Evolutionary conservation across 2,888 invertebrate species (phyloP).

Genomic region (Ephialtes manifestator): DNA sequence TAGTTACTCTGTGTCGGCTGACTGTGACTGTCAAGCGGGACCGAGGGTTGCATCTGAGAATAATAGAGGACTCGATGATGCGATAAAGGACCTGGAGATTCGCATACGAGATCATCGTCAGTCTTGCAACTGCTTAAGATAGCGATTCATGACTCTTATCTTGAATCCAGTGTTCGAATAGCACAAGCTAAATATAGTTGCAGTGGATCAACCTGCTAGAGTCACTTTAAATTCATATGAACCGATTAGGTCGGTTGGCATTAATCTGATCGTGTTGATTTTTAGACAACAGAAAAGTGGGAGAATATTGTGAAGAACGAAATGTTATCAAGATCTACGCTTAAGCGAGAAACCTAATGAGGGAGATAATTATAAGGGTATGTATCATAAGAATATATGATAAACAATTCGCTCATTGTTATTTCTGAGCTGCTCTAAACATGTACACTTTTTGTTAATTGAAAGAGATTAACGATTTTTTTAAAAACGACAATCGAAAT

Average conservation of each 20-base stretch:
- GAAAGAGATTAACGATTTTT: no score
- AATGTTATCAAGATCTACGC: not conserved
- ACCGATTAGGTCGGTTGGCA: not conserved
- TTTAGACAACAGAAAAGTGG: not conserved
- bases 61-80: slow-evolving; percentile 46
- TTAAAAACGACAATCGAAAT: no score
- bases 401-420: no score
- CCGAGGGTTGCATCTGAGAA: slow-evolving; percentile 42
- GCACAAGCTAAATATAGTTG: not conserved
- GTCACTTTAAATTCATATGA: not conserved
- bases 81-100: slow-evolving; percentile 22
- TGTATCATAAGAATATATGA: no score
- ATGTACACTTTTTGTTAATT: no score
- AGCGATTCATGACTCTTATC: slow-evolving; percentile 43
- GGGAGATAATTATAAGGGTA: no score
- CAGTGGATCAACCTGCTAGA: not conserved
- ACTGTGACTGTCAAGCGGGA: slow-evolving; percentile 8
- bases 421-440: no score
- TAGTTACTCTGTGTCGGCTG: not conserved
- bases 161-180: not conserved
- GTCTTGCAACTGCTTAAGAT: slow-evolving; percentile 10
- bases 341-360: not conserved
- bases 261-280: not conserved
- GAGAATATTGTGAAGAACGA: not conserved
- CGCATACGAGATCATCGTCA: slow-evolving; percentile 32